Base-by-base conservation (phyloP, 2,113 vertebrate genomes). In the Amazona guildingii region DNA sequence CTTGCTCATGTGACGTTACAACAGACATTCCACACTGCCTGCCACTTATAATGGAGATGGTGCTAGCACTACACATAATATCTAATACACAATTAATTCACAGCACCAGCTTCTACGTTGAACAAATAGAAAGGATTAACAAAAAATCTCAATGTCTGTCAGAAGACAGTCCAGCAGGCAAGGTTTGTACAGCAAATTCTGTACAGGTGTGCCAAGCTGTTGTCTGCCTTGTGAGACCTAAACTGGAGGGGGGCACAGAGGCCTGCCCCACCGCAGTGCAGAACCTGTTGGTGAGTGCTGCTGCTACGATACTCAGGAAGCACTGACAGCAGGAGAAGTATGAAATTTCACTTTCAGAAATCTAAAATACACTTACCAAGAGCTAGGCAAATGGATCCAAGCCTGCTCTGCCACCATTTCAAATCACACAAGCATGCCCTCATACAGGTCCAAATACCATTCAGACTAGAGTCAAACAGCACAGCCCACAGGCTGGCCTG, bases 221-320 rank as follows among this genome's bases (percentile, higher is more conserved):
- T 8, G 23, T 28, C n/a, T 18, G 17, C 55, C 64, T 48, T 28
- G 14, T 21, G 37, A 37, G 29, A 48, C 17, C 25, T 6, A 23
- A 37, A 46, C 51, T 52, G 44, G 51, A 41, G 33, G 39, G 31
- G 15, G 31, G n/a, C 48, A 67, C 21, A 35, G 6, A 18, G 17
- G 25, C 31, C 43, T 54, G 37, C 35, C 18, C n/a, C 24, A 5
- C 41, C 6, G 33, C 48, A n/a, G 10, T 0, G 2, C 24, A 18
- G 28, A 27, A 55, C n/a, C 2, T 1, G 8, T 13, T 1, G 0
- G 24, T 4, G 43, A 81, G 29, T 3, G 11, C 49, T 76, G 29
- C 18, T 52, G 37, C 51, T 44, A 7, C 19, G 3, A 10, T 4
- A 31, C 46, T 41, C 19, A 15, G 35, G 31, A 68, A 48, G 49